Conservation (phyloP, 2,797 vertebrate species). For the Numenius phaeopus region DNA sequence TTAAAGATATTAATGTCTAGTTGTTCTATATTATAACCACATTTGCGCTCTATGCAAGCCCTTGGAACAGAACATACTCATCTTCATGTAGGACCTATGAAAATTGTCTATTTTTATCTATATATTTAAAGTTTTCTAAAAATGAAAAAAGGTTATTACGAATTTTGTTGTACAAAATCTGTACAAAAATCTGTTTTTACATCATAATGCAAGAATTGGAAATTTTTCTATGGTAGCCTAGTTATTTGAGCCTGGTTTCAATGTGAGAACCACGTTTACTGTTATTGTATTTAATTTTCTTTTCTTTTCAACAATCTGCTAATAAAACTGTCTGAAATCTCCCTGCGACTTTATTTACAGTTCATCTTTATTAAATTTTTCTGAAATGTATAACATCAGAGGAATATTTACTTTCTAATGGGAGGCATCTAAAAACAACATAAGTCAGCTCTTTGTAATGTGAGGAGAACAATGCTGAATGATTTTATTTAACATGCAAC, state of each 20-base stretch:
- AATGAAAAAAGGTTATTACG: constrained; percentile 86
- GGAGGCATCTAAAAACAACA: constrained; percentile 84
- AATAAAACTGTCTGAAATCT: constrained; percentile 90
- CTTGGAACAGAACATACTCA: constrained; percentile 87
- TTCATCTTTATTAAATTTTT: constrained; percentile 83
- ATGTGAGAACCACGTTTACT: constrained; percentile 87
- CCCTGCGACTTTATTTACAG: constrained; percentile 82
- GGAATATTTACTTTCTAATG: constrained; percentile 87
- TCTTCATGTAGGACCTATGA: constrained; percentile 88
- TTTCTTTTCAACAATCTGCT: constrained; percentile 89
- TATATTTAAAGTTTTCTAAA: constrained; percentile 91
- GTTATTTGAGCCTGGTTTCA: constrained; percentile 87
- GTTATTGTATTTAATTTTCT: constrained; percentile 88
- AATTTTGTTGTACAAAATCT: constrained; percentile 88
- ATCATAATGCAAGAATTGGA: constrained; percentile 87
- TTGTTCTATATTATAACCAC: constrained; percentile 85
- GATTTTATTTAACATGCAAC: constrained; percentile 87
- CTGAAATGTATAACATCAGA: constrained; percentile 80
- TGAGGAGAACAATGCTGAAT: constrained; percentile 82
- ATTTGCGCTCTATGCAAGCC: constrained; percentile 88
- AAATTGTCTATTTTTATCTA: constrained; percentile 91
- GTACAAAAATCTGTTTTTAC: constrained; percentile 89
- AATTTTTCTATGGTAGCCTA: constrained; percentile 87
- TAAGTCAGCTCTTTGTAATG: constrained; percentile 86
- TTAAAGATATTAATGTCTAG: constrained; percentile 83